Conservation (phyloP, 2,113 vertebrate genomes). For the Eulemur rufifrons region DNA sequence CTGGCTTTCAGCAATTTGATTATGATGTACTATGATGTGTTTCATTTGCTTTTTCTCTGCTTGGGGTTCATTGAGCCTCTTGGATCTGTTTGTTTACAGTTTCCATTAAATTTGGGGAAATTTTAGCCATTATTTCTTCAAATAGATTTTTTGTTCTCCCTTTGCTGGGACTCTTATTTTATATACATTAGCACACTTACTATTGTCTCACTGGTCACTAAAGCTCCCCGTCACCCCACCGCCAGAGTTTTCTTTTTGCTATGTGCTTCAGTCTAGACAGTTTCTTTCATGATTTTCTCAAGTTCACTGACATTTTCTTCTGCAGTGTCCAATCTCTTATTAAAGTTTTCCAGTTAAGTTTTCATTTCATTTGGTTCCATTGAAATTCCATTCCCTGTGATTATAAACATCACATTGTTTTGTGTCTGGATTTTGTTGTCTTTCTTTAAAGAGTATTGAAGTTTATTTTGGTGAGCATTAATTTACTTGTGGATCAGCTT, state of each 20-base stretch:
- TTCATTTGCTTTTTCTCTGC: neutral
- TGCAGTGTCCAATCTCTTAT: neutral
- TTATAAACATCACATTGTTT: neutral
- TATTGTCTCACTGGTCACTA: neutral
- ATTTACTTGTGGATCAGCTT: neutral
- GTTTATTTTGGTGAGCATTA: neutral
- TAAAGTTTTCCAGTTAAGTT: neutral
- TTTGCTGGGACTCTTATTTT: neutral
- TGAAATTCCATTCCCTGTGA: neutral
- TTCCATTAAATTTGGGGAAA: neutral
- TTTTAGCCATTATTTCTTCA: neutral
- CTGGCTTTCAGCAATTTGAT: neutral
- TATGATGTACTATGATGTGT: neutral
- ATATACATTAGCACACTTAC: neutral
- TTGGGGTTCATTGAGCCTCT: neutral
- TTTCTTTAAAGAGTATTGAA: neutral
- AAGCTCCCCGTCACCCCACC: neutral
- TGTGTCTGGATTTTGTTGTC: neutral
- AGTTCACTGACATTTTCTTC: constrained; percentile 3
- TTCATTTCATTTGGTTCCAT: constrained; percentile 25
- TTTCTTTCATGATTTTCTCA: neutral
- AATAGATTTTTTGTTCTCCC: neutral
- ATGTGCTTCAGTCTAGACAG: neutral
- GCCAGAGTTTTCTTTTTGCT: neutral
- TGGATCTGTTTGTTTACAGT: neutral